Percentiles rank a stretch among this genome's conserved stretches.
Evolutionary conservation across 1,140 invertebrate genomes (phyloP).

Genomic region (Hyposmocoma kahamanoa): DNA sequence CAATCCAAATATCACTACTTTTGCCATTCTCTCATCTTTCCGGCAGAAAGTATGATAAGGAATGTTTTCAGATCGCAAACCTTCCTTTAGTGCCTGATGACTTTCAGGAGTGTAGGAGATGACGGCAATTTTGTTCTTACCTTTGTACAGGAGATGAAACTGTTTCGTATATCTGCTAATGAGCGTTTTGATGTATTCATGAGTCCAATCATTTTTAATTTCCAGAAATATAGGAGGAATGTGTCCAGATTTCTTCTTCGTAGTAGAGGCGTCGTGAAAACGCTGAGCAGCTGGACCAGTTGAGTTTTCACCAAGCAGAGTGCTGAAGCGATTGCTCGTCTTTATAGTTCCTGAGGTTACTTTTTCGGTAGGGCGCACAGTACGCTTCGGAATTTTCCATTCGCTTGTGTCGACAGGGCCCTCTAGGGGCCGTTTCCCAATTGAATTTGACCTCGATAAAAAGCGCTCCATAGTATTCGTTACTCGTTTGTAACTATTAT

Average conservation of each 20-base stretch:
- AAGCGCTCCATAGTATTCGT: no score
- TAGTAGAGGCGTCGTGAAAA: no score
- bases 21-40: conserved; percentile 1
- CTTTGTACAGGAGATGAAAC: not conserved
- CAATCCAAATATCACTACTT: not conserved
- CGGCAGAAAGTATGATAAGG: not conserved
- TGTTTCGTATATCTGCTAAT: not conserved
- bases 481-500: no score
- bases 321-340: no score
- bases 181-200: not conserved
- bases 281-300: no score
- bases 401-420: no score
- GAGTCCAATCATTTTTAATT: not conserved
- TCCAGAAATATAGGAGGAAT: not conserved
- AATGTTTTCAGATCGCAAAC: not conserved
- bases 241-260: not conserved
- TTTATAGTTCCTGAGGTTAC: no score
- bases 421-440: no score
- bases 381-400: no score
- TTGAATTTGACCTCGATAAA: no score
- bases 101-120: not conserved
- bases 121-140: not conserved
- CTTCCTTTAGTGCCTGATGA: not conserved
- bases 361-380: no score
- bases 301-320: no score